Percentiles rank a stretch among this genome's conserved stretches.
These are phyloP conservation scores for Brachionus rubens DNA, from an alignment of 1,140 invertebrate species.

Conservation along the genomic window DNA sequence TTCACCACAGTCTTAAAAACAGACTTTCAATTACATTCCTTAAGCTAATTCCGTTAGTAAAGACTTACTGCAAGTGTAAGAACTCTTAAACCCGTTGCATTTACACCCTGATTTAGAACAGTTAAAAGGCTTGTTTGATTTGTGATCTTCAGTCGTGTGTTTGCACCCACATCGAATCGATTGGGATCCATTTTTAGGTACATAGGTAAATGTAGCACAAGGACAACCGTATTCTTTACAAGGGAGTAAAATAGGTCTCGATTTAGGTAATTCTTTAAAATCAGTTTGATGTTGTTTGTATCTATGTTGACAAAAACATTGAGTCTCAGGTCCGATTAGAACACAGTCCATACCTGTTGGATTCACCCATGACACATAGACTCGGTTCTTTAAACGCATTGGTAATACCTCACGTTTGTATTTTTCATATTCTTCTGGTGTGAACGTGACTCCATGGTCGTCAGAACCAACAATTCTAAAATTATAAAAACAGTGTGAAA, in stretches of 20 bases:
- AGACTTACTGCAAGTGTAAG: conserved; percentile 53
- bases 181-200: conserved; percentile 57
- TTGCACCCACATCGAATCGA: conserved; percentile 59
- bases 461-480: conserved; percentile 61
- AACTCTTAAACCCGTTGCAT: conserved; percentile 58
- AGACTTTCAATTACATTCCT: neutral
- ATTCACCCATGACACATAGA: conserved; percentile 56
- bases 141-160: conserved; percentile 57
- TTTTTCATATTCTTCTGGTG: conserved; percentile 60
- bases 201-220: conserved; percentile 57
- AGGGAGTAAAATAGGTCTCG: conserved; percentile 55
- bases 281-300: conserved; percentile 60
- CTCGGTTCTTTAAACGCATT: conserved; percentile 53
- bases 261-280: conserved; percentile 54
- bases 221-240: conserved; percentile 56
- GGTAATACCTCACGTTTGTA: conserved; percentile 54
- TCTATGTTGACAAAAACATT: conserved; percentile 60
- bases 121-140: conserved; percentile 51
- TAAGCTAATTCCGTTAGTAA: neutral
- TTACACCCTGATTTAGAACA: conserved; percentile 54
- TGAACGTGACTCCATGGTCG: conserved; percentile 58
- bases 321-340: conserved; percentile 60
- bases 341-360: conserved; percentile 61
- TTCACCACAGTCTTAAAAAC: conserved; percentile 52
- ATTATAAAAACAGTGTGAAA: conserved; percentile 14